These are phyloP conservation scores for Leptinotarsa peninsularis DNA, from an alignment of 2,888 invertebrate genomes.

Conservation along the genomic window DNA sequence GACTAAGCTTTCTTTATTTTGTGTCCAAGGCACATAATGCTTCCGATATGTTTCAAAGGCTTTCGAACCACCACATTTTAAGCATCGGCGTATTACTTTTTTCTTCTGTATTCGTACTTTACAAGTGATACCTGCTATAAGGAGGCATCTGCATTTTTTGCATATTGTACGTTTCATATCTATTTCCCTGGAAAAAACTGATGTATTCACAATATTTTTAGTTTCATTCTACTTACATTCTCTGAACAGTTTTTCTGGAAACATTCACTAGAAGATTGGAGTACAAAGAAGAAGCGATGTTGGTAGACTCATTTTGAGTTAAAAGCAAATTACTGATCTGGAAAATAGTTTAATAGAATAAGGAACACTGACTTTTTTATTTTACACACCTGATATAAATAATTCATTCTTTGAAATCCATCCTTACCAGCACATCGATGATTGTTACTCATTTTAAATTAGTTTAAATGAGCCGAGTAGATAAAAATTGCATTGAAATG, in stretches of 20 bases:
- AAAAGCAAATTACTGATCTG: conserved; percentile 52
- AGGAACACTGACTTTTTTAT: background rate
- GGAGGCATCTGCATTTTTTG: conserved; percentile 68
- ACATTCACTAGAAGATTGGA: conserved; percentile 60
- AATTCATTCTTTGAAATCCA: conserved; percentile 77
- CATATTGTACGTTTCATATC: conserved; percentile 69
- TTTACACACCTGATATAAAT: conserved; percentile 73
- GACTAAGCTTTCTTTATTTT: conserved; percentile 64
- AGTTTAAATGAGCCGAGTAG: conserved; percentile 17
- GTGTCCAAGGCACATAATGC: conserved; percentile 65
- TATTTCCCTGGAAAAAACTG: conserved; percentile 64
- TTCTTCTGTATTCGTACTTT: conserved; percentile 68
- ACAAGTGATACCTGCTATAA: conserved; percentile 69
- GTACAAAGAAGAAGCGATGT: conserved; percentile 56
- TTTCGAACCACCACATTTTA: conserved; percentile 63
- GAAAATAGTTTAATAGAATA: conserved; percentile 33
- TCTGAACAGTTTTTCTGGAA: conserved; percentile 63
- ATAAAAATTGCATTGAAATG: background rate
- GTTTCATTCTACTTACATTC: conserved; percentile 58
- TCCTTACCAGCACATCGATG: conserved; percentile 76
- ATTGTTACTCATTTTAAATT: conserved; percentile 55
- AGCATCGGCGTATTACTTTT: conserved; percentile 66
- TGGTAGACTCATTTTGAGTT: conserved; percentile 47
- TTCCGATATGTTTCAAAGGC: conserved; percentile 62
- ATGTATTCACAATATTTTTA: conserved; percentile 19